Evolutionary conservation across 2,113 vertebrate species (phyloP).

Genomic region (Muntiacus reevesi): DNA sequence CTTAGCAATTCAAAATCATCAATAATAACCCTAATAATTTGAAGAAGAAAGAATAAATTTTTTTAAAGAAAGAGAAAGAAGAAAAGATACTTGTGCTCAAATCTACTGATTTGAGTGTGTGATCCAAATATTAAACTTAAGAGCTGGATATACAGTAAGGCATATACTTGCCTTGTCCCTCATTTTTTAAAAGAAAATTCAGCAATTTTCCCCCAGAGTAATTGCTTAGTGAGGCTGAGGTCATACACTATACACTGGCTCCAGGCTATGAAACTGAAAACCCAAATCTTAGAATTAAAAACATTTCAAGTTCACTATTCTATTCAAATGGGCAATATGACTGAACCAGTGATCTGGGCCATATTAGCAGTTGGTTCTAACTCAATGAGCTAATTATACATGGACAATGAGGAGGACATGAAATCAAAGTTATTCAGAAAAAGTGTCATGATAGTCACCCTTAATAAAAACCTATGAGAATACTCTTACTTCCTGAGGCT

Average conservation of each 20-base stretch:
- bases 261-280: neutral
- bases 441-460: neutral
- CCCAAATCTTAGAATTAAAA: neutral
- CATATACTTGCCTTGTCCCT: neutral
- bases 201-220: neutral
- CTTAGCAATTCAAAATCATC: neutral
- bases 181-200: neutral
- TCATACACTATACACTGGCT: neutral
- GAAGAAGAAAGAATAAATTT: neutral
- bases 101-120: neutral
- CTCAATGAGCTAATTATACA: neutral
- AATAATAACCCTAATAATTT: neutral
- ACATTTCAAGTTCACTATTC: neutral
- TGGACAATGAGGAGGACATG: neutral
- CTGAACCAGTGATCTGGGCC: no score
- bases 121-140: neutral
- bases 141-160: neutral
- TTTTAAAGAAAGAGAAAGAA: neutral
- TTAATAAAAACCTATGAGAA: neutral
- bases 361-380: neutral
- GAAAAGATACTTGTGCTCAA: neutral
- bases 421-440: neutral
- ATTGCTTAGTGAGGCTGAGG: neutral
- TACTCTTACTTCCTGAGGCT: neutral
- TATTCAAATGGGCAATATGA: rapidly evolving